Evolutionary conservation across 2,888 invertebrate species (phyloP), one percentile per base, ranked within the genome.

Genomic region (Anoplius nigerrimus): DNA sequence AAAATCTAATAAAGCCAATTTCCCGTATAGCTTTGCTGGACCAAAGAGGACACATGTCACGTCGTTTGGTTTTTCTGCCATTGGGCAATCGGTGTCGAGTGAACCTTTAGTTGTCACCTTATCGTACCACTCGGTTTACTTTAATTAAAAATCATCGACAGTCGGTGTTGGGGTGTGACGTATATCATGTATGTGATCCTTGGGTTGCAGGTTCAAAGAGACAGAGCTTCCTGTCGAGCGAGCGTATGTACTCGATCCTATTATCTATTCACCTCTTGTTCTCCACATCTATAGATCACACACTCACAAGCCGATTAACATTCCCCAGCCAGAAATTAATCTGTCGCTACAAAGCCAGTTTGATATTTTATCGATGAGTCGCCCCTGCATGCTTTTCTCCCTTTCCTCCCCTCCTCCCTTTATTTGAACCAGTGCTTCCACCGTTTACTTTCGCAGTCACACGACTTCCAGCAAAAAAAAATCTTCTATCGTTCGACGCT

Each of bases 161-260:
- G 11, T 34, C 34, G 34, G 34, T 18, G 48, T 42, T 16, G 48
- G 48, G 48, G 18, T 48, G 18, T 6, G 48, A 48, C 48, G 48
- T 48, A 18, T 48, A 77, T 83, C 76, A 86, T 78, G 76, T 85
- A 79, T 86, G 74, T 89, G 82, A 84, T 89, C 85, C 86, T 88
- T 88, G 85, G 88, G 85, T 94, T 94, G 86, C 94, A 94, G 94
- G 94, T 94, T 94, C 94, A 94, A 94, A 93, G 94, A 94, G 92
- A 91, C 93, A 89, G 94, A 94, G 92, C 93, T 93, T 89, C 93
- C 94, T 87, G 93, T 94, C 92, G 94, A 94, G 90, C 92, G 94
- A 93, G 92, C 94, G 94, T 94, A 94, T 92, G 94, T 94, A 94
- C 91, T 89, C 89, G 88, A 89, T 89, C 89, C 88, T 88, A 86